Base-by-base conservation (phyloP, 2,113 vertebrate species). In the Sylvia atricapilla region DNA sequence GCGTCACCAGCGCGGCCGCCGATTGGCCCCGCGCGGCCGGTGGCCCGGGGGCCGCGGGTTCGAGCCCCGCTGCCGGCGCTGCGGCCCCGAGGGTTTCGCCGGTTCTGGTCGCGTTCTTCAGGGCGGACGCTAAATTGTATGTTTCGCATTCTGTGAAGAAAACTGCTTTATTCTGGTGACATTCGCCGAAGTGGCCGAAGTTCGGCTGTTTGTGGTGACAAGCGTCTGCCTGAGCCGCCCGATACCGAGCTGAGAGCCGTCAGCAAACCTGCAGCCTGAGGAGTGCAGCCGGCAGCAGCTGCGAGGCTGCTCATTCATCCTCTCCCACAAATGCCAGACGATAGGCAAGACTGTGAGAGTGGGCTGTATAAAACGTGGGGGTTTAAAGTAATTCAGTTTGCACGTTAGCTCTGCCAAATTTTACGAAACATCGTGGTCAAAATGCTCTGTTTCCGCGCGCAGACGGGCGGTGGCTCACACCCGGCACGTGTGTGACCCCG, bases 371-470 rank as follows among this genome's bases (percentile, higher is more conserved):
- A 66, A 77, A 14, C 19, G 1, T 4, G 6, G 21, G 11, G 2
- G 31, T 7, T 68, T n/a, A 18, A 66, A 53, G 13, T 21, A 27
- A 33, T 20, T 41, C n/a, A 2, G 15, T n/a, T 77, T 23, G 28
- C 64, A 68, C 43, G 2, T 33, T 39, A 56, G 7, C 46, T 25
- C 20, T 33, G 66, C 33, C 39, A 56, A 16, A 13, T 50, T 63
- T 37, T 53, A 22, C 21, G 8, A 41, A 90, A 20, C 18, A 1
- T 4, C 6, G 14, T 11, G 4, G 23, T 55, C 22, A 35, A 22
- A n/a, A 20, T 27, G 2, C 6, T 2, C 1, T 10, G 1, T 68
- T 59, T 33, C 5, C 15, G 1, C 8, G 0, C 0, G 14, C 10
- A 2, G 23, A 1, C 19, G 1, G 21, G 49, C 56, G 3, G 1